These are phyloP conservation scores for Pomatorhinus ruficollis DNA, from an alignment of 2,113 vertebrate species.

Conservation along the genomic window DNA sequence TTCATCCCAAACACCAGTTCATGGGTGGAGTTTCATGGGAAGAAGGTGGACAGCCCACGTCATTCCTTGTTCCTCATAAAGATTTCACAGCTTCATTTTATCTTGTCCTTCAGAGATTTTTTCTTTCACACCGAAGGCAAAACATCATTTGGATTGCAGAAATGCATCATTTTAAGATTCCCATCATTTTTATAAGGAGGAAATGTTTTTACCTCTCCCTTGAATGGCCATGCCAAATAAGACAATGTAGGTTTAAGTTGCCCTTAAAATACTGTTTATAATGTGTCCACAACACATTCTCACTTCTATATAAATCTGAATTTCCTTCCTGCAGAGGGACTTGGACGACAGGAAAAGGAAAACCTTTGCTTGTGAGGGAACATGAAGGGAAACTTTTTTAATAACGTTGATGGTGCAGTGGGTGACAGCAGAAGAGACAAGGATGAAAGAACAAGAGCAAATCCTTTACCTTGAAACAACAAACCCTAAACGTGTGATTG, in stretches of 20 bases:
- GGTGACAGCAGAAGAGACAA: not conserved
- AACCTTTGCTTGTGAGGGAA: not conserved
- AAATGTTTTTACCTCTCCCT: not conserved
- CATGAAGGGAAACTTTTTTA: not conserved
- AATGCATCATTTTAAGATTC: not conserved
- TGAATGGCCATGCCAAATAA: not conserved
- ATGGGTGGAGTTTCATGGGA: not conserved
- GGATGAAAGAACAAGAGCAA: not conserved
- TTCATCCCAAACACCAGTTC: not conserved
- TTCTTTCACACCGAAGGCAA: not conserved
- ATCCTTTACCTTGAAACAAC: slow-evolving; percentile 6
- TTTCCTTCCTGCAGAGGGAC: not conserved
- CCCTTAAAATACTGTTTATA: not conserved
- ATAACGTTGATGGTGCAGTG: not conserved
- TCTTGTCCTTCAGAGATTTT: not conserved
- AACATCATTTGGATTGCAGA: not conserved
- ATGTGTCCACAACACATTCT: not conserved
- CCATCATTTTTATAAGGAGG: not conserved
- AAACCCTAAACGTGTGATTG: not conserved
- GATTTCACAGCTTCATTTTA: accelerated
- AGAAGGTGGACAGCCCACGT: not conserved
- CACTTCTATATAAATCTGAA: not conserved
- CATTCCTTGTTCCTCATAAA: not conserved
- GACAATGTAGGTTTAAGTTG: not conserved
- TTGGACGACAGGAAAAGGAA: not conserved